phyloP scores from a whole-genome alignment of 2,888 invertebrate genomes.

The Limnephilus auricula region DNA sequence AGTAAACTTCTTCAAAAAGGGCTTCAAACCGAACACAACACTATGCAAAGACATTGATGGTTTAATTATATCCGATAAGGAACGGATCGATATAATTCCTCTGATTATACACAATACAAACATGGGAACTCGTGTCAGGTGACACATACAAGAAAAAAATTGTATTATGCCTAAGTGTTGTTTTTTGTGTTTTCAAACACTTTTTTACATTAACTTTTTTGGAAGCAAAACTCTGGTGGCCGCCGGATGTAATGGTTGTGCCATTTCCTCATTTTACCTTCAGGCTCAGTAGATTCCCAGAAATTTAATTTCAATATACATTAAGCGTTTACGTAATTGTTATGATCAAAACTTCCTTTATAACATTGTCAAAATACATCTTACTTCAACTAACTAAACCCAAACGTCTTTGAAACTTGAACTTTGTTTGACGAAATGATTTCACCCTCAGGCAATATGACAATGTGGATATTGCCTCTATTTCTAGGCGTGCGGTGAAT shows the following conservation, averaged over 20 bases:
- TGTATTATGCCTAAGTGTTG: too few species aligned
- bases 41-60: too few species aligned
- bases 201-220: not conserved
- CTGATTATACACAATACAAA: not conserved
- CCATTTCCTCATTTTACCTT: not conserved
- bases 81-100: not conserved
- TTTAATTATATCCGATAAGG: too few species aligned
- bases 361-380: not conserved
- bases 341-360: not conserved
- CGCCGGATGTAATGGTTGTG: not conserved
- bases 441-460: conserved; percentile 11
- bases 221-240: not conserved
- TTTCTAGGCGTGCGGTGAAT: not conserved
- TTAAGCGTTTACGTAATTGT: not conserved
- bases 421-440: not conserved
- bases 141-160: not conserved
- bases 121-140: not conserved
- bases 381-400: not conserved
- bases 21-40: too few species aligned
- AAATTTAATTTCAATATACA: not conserved
- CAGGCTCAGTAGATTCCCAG: not conserved
- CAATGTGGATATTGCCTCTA: not conserved
- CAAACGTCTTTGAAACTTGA: not conserved
- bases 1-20: too few species aligned
- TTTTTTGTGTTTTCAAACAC: too few species aligned